A percentile compares a stretch with the other conserved stretches of the same genome.
phyloP scores from a whole-genome alignment of 2,113 vertebrate species.

The Dinomys branickii region DNA sequence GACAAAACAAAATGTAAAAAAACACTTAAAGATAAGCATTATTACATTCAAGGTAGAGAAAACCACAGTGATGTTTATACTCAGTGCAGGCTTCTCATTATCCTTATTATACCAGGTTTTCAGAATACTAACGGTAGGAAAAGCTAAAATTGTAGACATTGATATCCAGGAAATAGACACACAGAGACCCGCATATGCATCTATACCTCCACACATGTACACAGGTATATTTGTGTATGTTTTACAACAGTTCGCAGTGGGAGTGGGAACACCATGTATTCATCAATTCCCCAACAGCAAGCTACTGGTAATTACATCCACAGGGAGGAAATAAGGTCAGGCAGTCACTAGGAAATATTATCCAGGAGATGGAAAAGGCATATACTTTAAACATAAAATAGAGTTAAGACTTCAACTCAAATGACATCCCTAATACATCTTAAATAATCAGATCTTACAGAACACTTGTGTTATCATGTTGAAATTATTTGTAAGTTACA shows the following conservation, averaged over 20 bases:
- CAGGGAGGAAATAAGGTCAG: background rate
- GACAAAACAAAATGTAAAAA: background rate
- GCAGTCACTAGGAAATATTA: constrained; percentile 24
- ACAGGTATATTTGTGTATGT: background rate
- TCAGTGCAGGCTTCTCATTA: background rate
- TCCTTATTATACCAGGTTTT: background rate
- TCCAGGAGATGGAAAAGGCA: constrained; percentile 24
- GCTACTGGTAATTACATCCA: background rate
- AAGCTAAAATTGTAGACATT: background rate
- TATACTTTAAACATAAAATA: background rate
- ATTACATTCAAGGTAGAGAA: background rate
- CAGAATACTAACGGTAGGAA: background rate
- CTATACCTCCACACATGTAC: background rate
- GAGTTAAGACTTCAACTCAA: constrained; percentile 47
- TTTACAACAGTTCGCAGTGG: background rate
- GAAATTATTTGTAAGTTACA: constrained; percentile 46
- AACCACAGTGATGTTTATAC: background rate
- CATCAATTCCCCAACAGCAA: background rate
- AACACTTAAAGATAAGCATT: background rate
- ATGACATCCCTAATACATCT: background rate
- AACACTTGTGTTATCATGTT: background rate
- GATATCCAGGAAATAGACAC: background rate
- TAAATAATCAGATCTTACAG: constrained; percentile 36
- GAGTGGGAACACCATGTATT: background rate
- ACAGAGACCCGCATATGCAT: background rate